These are phyloP conservation scores for Timema podura DNA, from an alignment of 2,888 invertebrate species.

Conservation along the genomic window DNA sequence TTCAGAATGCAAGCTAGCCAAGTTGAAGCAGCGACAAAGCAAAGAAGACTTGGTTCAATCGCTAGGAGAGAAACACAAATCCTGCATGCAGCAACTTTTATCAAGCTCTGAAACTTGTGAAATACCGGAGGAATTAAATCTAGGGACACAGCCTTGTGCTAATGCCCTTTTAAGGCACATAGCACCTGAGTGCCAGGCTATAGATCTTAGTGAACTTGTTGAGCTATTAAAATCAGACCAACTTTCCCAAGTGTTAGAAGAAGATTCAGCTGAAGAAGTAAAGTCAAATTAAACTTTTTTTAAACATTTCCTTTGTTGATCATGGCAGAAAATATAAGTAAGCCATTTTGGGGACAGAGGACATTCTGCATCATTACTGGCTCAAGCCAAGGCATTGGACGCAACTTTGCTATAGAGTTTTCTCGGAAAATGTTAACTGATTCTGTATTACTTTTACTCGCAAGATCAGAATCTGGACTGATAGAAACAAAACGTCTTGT, in stretches of 20 bases:
- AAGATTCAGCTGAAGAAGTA: conserved; percentile 35
- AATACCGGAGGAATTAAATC: neutral
- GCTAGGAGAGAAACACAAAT: conserved; percentile 54
- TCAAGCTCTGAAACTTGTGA: neutral
- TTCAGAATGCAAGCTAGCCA: conserved; percentile 44
- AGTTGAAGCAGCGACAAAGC: conserved; percentile 35
- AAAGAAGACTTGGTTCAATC: conserved; percentile 55
- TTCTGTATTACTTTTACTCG: conserved; percentile 71
- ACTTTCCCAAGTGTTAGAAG: conserved; percentile 40
- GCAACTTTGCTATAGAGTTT: conserved; percentile 69
- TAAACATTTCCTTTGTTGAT: no score
- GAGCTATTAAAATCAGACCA: conserved; percentile 49
- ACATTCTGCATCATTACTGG: conserved; percentile 68
- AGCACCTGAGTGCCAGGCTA: conserved; percentile 45
- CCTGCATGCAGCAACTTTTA: conserved; percentile 47
- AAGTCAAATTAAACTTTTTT: no score
- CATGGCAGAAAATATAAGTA: no score
- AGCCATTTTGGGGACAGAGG: conserved; percentile 35
- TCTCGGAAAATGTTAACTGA: conserved; percentile 60
- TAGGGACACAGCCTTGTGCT: neutral
- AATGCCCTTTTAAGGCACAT: conserved; percentile 43
- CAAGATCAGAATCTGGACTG: conserved; percentile 64
- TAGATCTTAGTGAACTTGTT: conserved; percentile 48
- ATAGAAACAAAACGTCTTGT: conserved; percentile 56
- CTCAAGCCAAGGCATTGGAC: conserved; percentile 84